Base-by-base conservation (phyloP, 2,113 vertebrate species). In the Vicugna pacos region DNA sequence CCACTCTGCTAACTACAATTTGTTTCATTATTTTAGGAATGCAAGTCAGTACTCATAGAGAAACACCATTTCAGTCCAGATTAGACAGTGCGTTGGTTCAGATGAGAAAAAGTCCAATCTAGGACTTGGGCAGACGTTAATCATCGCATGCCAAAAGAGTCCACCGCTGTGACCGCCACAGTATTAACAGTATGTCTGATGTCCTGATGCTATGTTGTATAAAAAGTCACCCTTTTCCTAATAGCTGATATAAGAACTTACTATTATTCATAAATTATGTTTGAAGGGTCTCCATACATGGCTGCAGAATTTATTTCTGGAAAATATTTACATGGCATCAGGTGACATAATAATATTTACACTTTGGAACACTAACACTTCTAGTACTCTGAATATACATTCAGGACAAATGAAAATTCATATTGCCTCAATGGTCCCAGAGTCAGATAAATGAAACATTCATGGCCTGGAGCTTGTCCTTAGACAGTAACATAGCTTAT, bases 111-210 rank as follows among this genome's bases (percentile, higher is more conserved):
- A 24, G 67, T 8, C 24, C 20, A 26, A 0, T 22, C 11, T 50
- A 60, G 28, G 22, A 75, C 5, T 52, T 87, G 38, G 26, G 26
- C 1, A 46, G 3, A 46, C 50, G 87, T 91, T 73, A 38, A 26
- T 84, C 26, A 67, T 48, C 32, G 6, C 11, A 24, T 17, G 14
- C 4, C 1, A 30, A 52, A 32, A 69, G 4, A 46, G 30, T 80
- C 2, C n/a, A 12, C 20, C 46, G 1, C 32, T 76, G 92, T 54
- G 32, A 35, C 83, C 8, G 30, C 80, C 83, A 26, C 64, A 91
- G 32, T 90, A 85, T 85, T 64, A 98, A 73, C 38, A 95, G 96
- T 97, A 54, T 73, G 87, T 96, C 86, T 95, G 19, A 93, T 65
- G 13, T 48, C 67, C 10, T 96, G 64, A 56, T 95, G 58, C 22